A percentile compares a stretch with the other conserved stretches of the same genome.
phyloP scores from a whole-genome alignment of 1,140 invertebrate genomes.

The Drosophila watanabei region DNA sequence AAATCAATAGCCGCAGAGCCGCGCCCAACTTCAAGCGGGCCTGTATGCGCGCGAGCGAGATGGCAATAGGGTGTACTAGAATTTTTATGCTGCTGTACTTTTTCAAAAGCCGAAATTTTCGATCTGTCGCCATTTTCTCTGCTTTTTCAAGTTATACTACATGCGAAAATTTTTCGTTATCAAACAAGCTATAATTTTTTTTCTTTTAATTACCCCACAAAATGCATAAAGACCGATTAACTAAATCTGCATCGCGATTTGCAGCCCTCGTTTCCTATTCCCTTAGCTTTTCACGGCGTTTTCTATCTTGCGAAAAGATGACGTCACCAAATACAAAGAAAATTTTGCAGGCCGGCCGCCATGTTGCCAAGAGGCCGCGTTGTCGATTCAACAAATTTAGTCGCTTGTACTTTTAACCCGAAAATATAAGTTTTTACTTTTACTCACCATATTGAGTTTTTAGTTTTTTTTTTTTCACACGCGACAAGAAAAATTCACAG shows the following conservation, averaged over 20 bases:
- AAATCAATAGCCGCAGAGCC: conserved; percentile 64
- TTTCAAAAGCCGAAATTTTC: conserved; percentile 4
- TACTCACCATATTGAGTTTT: conserved; percentile 76
- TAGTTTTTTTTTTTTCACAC: conserved; percentile 50
- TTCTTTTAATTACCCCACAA: not conserved
- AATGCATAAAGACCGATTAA: not conserved
- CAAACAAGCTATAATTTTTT: no score
- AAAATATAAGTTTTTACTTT: not conserved
- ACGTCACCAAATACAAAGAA: conserved; percentile 56
- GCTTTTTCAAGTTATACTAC: not conserved
- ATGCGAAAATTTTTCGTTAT: not conserved
- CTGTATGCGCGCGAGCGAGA: conserved; percentile 19
- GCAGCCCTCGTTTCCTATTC: no score
- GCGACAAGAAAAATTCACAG: conserved; percentile 62
- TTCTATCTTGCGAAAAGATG: conserved; percentile 23
- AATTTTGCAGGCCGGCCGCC: conserved; percentile 14
- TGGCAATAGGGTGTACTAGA: conserved; percentile 13
- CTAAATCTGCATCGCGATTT: not conserved
- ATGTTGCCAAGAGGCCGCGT: conserved; percentile 8
- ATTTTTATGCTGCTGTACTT: conserved; percentile 28
- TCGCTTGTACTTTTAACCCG: not conserved
- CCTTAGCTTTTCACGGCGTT: not conserved
- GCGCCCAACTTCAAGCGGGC: conserved; percentile 46
- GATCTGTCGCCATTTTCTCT: conserved; percentile 11
- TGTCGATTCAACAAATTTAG: not conserved